phyloP scores from a whole-genome alignment of 1,140 invertebrate species.

The Magallana gigas region DNA sequence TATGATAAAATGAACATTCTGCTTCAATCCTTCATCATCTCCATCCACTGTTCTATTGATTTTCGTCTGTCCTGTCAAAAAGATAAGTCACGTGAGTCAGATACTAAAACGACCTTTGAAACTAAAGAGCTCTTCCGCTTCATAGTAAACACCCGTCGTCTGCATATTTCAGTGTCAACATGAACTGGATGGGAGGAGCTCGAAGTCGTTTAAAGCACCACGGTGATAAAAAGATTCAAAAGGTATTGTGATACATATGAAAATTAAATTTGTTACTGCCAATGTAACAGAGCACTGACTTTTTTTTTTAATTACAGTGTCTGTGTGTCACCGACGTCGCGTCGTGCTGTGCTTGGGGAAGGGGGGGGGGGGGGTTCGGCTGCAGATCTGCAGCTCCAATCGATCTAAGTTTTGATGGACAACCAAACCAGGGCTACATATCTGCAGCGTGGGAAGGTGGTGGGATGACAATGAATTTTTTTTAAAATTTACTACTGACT shows the following conservation, averaged over 20 bases:
- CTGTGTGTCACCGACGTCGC: no score
- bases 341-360: no score
- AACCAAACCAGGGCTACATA: no score
- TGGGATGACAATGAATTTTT: no score
- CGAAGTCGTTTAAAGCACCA: conserved; percentile 66
- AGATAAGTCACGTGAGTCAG: neutral
- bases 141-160: conserved; percentile 41
- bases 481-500: no score
- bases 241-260: conserved; percentile 50
- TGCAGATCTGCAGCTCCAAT: no score
- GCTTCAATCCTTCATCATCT: neutral
- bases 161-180: conserved; percentile 44
- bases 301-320: no score
- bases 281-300: no score
- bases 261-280: no score
- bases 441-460: no score
- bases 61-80: conserved; percentile 19
- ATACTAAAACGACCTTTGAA: conserved; percentile 28
- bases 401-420: no score
- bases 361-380: no score
- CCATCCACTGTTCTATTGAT: neutral
- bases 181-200: conserved; percentile 74
- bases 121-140: conserved; percentile 31
- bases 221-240: conserved; percentile 65
- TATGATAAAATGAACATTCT: neutral